These are phyloP conservation scores for Cardiocondyla obscurior DNA, from an alignment of 1,140 invertebrate genomes.

Conservation along the genomic window DNA sequence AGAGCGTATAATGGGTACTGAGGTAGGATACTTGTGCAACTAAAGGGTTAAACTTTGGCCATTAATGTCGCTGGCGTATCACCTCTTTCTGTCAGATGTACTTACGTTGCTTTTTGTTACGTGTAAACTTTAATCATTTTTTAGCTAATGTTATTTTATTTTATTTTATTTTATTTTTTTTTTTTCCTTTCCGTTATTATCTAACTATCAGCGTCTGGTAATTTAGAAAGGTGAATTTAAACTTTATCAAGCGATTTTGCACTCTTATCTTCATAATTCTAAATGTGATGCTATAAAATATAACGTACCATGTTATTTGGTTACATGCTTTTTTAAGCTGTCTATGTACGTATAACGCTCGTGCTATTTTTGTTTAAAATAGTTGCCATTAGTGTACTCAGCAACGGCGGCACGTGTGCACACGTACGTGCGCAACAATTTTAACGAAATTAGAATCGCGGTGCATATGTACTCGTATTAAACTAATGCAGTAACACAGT, in stretches of 20 bases:
- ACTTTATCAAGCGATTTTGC: neutral
- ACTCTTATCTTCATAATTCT: neutral
- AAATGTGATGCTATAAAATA: neutral
- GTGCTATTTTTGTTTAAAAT: neutral
- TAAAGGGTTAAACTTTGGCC: slow-evolving; percentile 51
- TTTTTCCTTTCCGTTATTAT: neutral
- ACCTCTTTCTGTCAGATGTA: neutral
- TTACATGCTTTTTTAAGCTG: neutral
- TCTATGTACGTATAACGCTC: too few relatives aligned
- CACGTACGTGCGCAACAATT: neutral
- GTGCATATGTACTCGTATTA: neutral
- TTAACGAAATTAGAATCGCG: neutral
- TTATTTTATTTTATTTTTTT: too few relatives aligned
- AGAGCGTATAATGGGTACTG: slow-evolving; percentile 21
- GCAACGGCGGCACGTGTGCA: neutral
- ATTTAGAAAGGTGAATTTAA: neutral
- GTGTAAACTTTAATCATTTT: neutral
- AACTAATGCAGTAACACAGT: neutral
- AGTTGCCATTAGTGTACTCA: neutral
- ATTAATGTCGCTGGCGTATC: slow-evolving; percentile 34
- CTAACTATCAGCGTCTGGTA: neutral
- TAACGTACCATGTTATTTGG: neutral
- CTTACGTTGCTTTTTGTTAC: neutral
- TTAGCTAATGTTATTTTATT: too few relatives aligned
- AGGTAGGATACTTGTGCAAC: slow-evolving; percentile 22